A percentile compares a stretch with the other conserved stretches of the same genome.
Conservation (phyloP, 1,140 invertebrate genomes). For the Bombus confusus region DNA sequence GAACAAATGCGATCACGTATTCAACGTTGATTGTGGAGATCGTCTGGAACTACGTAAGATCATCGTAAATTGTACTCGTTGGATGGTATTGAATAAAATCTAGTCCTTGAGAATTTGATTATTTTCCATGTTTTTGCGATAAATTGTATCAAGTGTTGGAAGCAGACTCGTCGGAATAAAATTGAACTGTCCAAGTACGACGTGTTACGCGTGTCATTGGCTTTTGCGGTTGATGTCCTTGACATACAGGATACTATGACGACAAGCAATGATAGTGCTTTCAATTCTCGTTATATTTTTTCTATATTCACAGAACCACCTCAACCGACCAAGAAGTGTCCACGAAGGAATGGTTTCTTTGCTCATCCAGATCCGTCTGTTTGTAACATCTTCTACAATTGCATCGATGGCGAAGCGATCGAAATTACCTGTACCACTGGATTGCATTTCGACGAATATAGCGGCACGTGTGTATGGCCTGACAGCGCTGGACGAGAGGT, state of each 20-base stretch:
- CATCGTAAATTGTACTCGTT: background rate
- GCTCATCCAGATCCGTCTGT: slow-evolving; percentile 90
- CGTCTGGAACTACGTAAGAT: slow-evolving; percentile 92
- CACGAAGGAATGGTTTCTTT: slow-evolving; percentile 93
- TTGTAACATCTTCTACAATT: slow-evolving; percentile 94
- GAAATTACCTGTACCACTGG: slow-evolving; percentile 92
- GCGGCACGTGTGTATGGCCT: slow-evolving; percentile 94
- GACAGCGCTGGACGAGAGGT: slow-evolving; percentile 90
- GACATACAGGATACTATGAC: slow-evolving; percentile 41
- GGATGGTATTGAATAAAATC: background rate
- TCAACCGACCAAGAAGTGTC: slow-evolving; percentile 88
- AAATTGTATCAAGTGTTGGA: slow-evolving; percentile 6
- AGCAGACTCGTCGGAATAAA: background rate
- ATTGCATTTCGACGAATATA: slow-evolving; percentile 93
- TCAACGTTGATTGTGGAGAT: slow-evolving; percentile 94
- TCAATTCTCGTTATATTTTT: slow-evolving; percentile 21
- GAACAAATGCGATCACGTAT: slow-evolving; percentile 95
- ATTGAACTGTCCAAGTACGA: background rate
- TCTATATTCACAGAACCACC: slow-evolving; percentile 86
- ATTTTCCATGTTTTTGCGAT: background rate
- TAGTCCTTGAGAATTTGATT: background rate
- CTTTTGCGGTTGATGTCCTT: slow-evolving; percentile 46
- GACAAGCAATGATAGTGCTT: slow-evolving; percentile 22
- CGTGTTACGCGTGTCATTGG: slow-evolving; percentile 39
- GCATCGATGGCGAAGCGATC: slow-evolving; percentile 91